Evolutionary conservation across 2,113 vertebrate genomes (phyloP), one percentile per base, ranked within the genome.

Genomic region (Origma solitaria): DNA sequence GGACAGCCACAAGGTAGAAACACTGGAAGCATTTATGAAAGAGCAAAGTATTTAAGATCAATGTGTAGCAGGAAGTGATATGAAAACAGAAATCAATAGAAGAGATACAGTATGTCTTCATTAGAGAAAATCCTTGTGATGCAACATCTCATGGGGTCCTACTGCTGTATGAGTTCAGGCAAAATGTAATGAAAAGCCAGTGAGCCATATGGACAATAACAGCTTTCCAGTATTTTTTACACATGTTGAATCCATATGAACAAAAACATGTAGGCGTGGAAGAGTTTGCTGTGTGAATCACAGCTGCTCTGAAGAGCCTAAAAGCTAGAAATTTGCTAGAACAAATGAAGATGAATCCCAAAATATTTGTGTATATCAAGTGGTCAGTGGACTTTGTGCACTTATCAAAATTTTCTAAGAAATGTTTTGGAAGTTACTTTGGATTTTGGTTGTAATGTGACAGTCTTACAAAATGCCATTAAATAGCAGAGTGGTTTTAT

Each of bases 171-270:
- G 21, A 51, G 44, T 40, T 82, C 49, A 38, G 84, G 47, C 5
- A 77, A 95, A 92, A 61, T 8, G 11, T 23, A 35, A 51, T 33
- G 45, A 69, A 92, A 90, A 69, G 13, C 20, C 80, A 69, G 23
- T 23, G 27, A 89, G 10, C 13, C 15, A 13, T 25, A 45, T 0
- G 0, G 82, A 28, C 30, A 77, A 10, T 28, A 75, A 31, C 6
- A 61, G 2, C 28, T 77, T 86, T 80, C 40, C 47, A 69, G 22
- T 45, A 24, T n/a, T 79, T 82, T 80, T 33, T 23, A 20, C 28
- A 37, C 1, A 0, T 5, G 1, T 54, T 79, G 15, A 44, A 44
- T 37, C 66, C n/a, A 10, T 13, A 30, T 11, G 28, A 45, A 3
- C n/a, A 61, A 87, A 90, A 42, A 6, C 3, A 4, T 31, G 10